Evolutionary conservation across 2,888 invertebrate genomes (phyloP).

Genomic region (Coleophora deauratella): DNA sequence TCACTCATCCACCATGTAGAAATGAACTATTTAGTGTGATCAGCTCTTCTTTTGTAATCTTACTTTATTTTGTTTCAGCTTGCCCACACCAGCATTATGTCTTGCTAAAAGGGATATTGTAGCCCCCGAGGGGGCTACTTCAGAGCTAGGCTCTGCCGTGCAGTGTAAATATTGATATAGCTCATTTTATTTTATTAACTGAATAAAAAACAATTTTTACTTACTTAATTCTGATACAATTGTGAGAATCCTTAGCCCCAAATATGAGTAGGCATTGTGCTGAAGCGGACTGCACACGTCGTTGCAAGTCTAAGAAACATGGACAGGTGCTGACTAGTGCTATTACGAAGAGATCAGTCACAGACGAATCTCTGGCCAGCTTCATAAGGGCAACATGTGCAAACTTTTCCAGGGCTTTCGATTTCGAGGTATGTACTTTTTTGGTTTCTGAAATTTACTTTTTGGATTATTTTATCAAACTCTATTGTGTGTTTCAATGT

Average conservation of each 20-base stretch:
- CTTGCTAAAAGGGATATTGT: conserved; percentile 32
- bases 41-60: too few species aligned
- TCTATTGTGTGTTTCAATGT: too few species aligned
- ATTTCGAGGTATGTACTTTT: conserved; percentile 67
- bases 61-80: conserved; percentile 48
- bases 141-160: conserved; percentile 25
- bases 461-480: too few species aligned
- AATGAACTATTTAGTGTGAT: too few species aligned
- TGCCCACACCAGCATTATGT: conserved; percentile 43
- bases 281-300: conserved; percentile 74
- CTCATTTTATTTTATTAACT: too few species aligned
- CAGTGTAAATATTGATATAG: too few species aligned
- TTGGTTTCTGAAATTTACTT: background rate
- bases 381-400: conserved; percentile 74
- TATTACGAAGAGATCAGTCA: conserved; percentile 76
- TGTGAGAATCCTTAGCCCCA: too few species aligned
- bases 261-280: conserved; percentile 38
- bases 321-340: conserved; percentile 77
- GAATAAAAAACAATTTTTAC: too few species aligned
- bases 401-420: conserved; percentile 74
- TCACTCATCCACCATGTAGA: too few species aligned
- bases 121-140: conserved; percentile 51
- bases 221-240: too few species aligned
- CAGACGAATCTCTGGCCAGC: conserved; percentile 73
- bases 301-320: conserved; percentile 73